Conservation (phyloP, 1,140 invertebrate genomes). For the Drosophila equinoxialis region DNA sequence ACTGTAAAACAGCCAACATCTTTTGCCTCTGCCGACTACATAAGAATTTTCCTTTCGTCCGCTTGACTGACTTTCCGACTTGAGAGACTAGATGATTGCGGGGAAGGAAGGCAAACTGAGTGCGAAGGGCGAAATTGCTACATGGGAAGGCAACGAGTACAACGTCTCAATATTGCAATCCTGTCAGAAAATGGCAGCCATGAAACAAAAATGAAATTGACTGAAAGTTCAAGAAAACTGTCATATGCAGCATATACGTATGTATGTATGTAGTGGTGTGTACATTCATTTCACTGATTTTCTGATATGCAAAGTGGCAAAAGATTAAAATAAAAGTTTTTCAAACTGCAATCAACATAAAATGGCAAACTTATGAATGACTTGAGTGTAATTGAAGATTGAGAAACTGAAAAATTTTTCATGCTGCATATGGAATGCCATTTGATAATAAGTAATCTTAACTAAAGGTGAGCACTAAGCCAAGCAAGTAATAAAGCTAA, state of each 20-base stretch:
- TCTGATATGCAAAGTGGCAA: conserved; percentile 8
- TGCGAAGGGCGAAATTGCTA: conserved; percentile 24
- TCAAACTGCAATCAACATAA: conserved; percentile 7
- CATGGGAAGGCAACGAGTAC: conserved; percentile 25
- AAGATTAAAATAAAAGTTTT: conserved; percentile 6
- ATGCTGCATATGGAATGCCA: background rate
- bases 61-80: conserved; percentile 35
- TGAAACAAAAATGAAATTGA: conserved; percentile 51
- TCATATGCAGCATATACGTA: conserved; percentile 40
- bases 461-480: background rate
- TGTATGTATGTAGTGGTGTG: background rate
- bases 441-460: background rate
- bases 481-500: too few relatives aligned
- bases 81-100: background rate
- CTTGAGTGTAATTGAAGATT: background rate
- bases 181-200: conserved; percentile 29
- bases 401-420: background rate
- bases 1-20: conserved; percentile 58
- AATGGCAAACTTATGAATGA: background rate
- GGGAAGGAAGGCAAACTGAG: background rate
- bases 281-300: conserved; percentile 1
- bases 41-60: conserved; percentile 55
- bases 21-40: conserved; percentile 45
- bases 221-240: conserved; percentile 59
- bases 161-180: conserved; percentile 69